Conservation (phyloP, 2,113 vertebrate genomes). For the Garra rufa region DNA sequence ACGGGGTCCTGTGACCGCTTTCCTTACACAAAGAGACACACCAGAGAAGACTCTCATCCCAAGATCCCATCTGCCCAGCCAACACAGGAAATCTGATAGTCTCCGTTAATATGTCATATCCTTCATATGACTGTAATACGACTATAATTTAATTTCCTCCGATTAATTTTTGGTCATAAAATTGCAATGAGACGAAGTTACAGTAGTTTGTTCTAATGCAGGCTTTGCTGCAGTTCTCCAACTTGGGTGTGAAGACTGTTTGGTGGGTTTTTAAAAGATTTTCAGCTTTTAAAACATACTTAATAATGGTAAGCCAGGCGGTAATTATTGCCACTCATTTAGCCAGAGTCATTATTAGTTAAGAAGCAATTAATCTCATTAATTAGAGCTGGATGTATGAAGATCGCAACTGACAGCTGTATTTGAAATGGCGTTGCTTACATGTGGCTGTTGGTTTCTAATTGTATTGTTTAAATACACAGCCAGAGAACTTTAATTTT, state of each 20-base stretch:
- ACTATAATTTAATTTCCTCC: slow-evolving; percentile 64
- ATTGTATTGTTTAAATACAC: neutral
- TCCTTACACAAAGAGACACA: slow-evolving; percentile 31
- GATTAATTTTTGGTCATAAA: slow-evolving; percentile 56
- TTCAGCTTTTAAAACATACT: slow-evolving; percentile 13
- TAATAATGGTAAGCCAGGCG: neutral
- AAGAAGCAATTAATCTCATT: slow-evolving; percentile 11
- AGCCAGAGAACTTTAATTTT: neutral
- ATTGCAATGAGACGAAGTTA: slow-evolving; percentile 18
- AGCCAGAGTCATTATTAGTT: slow-evolving; percentile 3
- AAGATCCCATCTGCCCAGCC: slow-evolving; percentile 49
- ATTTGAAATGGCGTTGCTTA: neutral
- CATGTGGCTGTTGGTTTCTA: neutral
- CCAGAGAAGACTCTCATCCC: slow-evolving; percentile 42
- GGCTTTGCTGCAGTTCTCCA: neutral
- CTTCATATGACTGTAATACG: slow-evolving; percentile 52
- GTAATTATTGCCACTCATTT: slow-evolving; percentile 41
- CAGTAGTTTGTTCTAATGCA: neutral
- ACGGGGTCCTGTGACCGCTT: slow-evolving; percentile 56
- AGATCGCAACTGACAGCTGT: slow-evolving; percentile 48
- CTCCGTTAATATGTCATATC: slow-evolving; percentile 53
- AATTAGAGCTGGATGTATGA: slow-evolving; percentile 26
- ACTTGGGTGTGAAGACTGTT: neutral
- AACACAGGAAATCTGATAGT: slow-evolving; percentile 61
- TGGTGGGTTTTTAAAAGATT: slow-evolving; percentile 13